Conservation (phyloP, 2,797 vertebrate genomes). For the Hippopotamyrus pictus region DNA sequence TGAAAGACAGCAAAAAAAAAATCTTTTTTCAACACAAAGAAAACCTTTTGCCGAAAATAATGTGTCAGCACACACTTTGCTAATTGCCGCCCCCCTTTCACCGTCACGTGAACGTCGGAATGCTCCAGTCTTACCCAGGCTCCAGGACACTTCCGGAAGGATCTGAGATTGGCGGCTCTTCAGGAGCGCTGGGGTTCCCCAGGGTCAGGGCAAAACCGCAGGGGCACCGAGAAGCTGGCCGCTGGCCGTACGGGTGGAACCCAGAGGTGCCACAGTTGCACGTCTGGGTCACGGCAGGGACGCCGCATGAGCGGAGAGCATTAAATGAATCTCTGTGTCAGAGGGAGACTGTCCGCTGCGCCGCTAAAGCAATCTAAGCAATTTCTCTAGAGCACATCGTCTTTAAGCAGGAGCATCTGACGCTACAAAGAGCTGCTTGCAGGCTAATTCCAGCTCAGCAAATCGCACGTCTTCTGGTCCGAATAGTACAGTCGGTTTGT, state of each 20-base stretch:
- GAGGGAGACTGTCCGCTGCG: background rate
- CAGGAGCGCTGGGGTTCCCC: background rate
- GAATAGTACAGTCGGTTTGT: background rate
- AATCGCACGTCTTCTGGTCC: slow-evolving; percentile 28
- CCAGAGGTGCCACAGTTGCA: background rate
- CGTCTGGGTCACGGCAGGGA: background rate
- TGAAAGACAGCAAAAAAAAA: background rate
- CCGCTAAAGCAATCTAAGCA: background rate
- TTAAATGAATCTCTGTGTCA: background rate
- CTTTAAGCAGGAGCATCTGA: slow-evolving; percentile 29
- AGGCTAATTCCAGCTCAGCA: slow-evolving; percentile 37
- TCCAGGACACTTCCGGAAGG: background rate
- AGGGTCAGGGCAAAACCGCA: background rate
- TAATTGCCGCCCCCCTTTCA: background rate
- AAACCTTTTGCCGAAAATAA: background rate
- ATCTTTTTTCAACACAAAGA: background rate
- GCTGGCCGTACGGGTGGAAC: background rate
- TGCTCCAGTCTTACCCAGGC: background rate
- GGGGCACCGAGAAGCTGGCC: background rate
- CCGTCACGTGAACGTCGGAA: background rate
- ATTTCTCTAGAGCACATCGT: background rate
- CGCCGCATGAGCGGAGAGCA: background rate
- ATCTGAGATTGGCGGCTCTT: background rate
- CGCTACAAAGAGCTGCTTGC: slow-evolving; percentile 29
- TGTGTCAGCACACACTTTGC: background rate